Conservation (phyloP, 2,888 invertebrate genomes). For the Baccha elongata region DNA sequence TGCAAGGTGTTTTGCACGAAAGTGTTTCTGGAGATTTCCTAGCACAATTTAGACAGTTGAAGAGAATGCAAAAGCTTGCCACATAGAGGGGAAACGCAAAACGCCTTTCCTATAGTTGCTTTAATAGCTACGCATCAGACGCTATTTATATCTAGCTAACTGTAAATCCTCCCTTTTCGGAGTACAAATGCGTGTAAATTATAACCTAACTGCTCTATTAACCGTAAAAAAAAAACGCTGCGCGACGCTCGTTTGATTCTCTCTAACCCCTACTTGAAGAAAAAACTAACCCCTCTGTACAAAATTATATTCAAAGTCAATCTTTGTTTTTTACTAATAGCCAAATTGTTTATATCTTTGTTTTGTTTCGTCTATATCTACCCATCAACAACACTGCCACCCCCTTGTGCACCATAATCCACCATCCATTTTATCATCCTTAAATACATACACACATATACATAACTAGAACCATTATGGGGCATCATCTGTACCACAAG, state of each 20-base stretch:
- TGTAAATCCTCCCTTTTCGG: constrained; percentile 20
- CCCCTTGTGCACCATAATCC: constrained; percentile 4
- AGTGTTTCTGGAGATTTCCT: constrained; percentile 72
- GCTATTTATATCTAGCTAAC: constrained; percentile 32
- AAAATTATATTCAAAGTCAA: constrained; percentile 33
- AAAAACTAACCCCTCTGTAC: constrained; percentile 50
- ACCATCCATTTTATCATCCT: constrained; percentile 21
- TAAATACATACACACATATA: constrained; percentile 23
- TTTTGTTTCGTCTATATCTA: constrained; percentile 66
- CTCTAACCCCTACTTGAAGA: constrained; percentile 42
- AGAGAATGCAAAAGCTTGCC: constrained; percentile 49
- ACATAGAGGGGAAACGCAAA: constrained; percentile 38
- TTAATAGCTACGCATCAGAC: constrained; percentile 39
- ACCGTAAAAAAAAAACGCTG: constrained; percentile 44
- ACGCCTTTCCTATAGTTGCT: constrained; percentile 42
- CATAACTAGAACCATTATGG: constrained; percentile 63
- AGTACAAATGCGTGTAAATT: constrained; percentile 21
- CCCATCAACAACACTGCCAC: not conserved
- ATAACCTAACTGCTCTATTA: constrained; percentile 45
- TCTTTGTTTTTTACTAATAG: constrained; percentile 47
- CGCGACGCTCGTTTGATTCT: constrained; percentile 57
- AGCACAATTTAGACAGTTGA: constrained; percentile 42
- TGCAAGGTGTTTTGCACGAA: constrained; percentile 68
- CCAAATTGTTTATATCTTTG: constrained; percentile 66
- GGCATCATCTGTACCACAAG: constrained; percentile 68